These are phyloP conservation scores for Orussus abietinus DNA, from an alignment of 1,140 invertebrate genomes.

Conservation along the genomic window DNA sequence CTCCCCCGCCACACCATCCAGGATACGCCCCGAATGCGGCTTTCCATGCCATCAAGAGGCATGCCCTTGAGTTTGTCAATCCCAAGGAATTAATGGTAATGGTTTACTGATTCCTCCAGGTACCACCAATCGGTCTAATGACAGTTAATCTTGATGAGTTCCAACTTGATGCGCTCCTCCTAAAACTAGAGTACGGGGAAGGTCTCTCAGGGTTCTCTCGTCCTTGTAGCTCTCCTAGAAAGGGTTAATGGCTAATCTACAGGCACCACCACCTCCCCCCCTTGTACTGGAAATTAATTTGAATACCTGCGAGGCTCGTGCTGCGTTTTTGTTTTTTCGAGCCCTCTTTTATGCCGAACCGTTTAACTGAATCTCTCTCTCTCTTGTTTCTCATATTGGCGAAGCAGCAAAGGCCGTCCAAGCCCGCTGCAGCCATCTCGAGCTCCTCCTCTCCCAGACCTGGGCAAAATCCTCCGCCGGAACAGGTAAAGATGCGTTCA, in stretches of 20 bases:
- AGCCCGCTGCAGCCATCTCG: slow-evolving; percentile 56
- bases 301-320: too few species aligned
- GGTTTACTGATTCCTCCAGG: too few species aligned
- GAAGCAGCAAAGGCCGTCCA: slow-evolving; percentile 57
- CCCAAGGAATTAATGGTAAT: slow-evolving; percentile 85
- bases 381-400: too few species aligned
- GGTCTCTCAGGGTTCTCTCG: too few species aligned
- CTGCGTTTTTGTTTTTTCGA: slow-evolving; percentile 11
- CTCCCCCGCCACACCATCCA: slow-evolving; percentile 53
- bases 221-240: too few species aligned
- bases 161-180: too few species aligned
- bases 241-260: too few species aligned
- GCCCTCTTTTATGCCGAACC: slow-evolving; percentile 11
- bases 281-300: too few species aligned
- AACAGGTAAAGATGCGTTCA: slow-evolving; percentile 58
- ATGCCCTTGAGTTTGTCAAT: slow-evolving; percentile 86
- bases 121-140: too few species aligned
- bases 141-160: too few species aligned
- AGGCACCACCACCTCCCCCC: too few species aligned
- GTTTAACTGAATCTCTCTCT: slow-evolving; percentile 48
- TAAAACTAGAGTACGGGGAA: too few species aligned
- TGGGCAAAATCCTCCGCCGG: slow-evolving; percentile 57
- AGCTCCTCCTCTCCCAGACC: slow-evolving; percentile 55
- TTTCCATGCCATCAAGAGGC: slow-evolving; percentile 90
- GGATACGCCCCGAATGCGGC: slow-evolving; percentile 80